These are phyloP conservation scores for Tokudaia muenninki DNA, from an alignment of 2,797 vertebrate genomes.

Conservation along the genomic window DNA sequence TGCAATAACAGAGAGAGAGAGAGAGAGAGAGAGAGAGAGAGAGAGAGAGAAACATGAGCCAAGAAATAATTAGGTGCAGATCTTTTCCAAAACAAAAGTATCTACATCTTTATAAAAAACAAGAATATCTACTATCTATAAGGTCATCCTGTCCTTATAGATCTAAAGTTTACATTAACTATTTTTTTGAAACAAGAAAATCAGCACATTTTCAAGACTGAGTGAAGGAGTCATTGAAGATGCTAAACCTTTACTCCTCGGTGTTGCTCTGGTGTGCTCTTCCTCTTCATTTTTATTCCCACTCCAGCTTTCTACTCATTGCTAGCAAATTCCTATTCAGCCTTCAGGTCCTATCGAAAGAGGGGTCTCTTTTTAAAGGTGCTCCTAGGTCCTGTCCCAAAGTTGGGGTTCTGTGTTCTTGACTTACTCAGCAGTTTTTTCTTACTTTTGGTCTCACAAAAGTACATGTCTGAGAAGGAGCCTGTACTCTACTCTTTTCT, in stretches of 20 bases:
- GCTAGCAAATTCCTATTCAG: conserved; percentile 56
- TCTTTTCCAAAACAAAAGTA: neutral
- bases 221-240: neutral
- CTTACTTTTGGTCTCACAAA: neutral
- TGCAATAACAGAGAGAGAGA: neutral
- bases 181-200: conserved; percentile 30
- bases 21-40: no score
- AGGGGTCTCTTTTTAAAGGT: neutral
- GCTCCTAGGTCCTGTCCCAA: neutral
- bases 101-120: conserved; percentile 1
- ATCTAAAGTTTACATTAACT: conserved; percentile 42
- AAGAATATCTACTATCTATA: neutral
- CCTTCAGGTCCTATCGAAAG: conserved; percentile 25
- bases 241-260: neutral
- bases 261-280: neutral
- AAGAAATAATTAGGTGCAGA: neutral
- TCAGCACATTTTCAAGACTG: conserved; percentile 44
- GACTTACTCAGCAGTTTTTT: neutral
- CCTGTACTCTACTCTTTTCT: neutral
- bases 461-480: neutral
- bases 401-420: neutral
- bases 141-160: neutral
- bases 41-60: neutral
- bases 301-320: neutral
- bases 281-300: neutral